A percentile compares a stretch with the other conserved stretches of the same genome.
These are phyloP conservation scores for Dicaeum eximium DNA, from an alignment of 2,113 vertebrate genomes.

Conservation along the genomic window DNA sequence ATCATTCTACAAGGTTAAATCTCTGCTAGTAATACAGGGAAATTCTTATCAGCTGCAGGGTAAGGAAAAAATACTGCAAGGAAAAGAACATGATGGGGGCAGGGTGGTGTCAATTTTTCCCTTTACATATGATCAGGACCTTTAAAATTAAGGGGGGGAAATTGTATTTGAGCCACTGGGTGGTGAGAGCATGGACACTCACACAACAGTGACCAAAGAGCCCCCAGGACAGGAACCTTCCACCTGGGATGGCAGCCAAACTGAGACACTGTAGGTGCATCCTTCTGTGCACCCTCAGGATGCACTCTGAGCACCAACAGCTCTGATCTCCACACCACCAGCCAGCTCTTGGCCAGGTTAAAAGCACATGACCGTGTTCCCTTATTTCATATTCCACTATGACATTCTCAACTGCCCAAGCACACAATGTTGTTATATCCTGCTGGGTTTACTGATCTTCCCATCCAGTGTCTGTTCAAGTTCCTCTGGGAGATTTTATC, in stretches of 20 bases:
- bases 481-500: neutral
- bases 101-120: neutral
- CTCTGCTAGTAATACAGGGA: neutral
- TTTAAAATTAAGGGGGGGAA: neutral
- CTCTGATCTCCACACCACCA: rapidly evolving
- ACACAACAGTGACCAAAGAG: neutral
- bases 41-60: neutral
- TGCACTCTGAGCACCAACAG: neutral
- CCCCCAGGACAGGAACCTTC: neutral
- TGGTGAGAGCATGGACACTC: neutral
- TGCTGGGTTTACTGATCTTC: neutral
- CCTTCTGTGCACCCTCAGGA: neutral
- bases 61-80: neutral
- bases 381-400: neutral
- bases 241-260: rapidly evolving
- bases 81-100: neutral
- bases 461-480: neutral
- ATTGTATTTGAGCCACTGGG: neutral
- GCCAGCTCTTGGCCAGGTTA: neutral
- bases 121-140: neutral
- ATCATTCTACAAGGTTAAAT: neutral
- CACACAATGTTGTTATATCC: neutral
- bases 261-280: neutral
- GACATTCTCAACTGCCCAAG: neutral
- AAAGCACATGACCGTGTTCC: neutral